Conservation (phyloP, 2,888 invertebrate species). For the Nomada flava region DNA sequence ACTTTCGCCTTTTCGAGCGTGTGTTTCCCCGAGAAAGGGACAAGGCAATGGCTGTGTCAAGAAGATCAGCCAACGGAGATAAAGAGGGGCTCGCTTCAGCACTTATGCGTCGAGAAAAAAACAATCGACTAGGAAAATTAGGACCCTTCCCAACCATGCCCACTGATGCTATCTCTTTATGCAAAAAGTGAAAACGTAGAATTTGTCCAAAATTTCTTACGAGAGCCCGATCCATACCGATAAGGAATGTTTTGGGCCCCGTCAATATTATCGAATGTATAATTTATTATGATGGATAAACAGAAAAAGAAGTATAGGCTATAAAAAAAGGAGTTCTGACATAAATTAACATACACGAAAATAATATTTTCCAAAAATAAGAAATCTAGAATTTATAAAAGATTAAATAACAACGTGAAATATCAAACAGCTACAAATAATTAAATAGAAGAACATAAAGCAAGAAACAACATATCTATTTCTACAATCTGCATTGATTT, state of each 20-base stretch:
- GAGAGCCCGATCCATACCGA: too few species aligned
- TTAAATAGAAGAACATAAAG: neutral
- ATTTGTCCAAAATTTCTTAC: neutral
- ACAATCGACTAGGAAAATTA: neutral
- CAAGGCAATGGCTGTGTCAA: constrained; percentile 25
- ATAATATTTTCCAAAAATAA: too few species aligned
- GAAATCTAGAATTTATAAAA: too few species aligned
- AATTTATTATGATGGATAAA: too few species aligned
- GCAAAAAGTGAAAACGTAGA: neutral
- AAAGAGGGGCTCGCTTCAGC: constrained; percentile 18
- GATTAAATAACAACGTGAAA: too few species aligned
- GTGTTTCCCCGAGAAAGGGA: constrained; percentile 39
- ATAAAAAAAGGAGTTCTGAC: too few species aligned
- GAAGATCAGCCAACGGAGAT: constrained; percentile 40
- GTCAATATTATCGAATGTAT: too few species aligned
- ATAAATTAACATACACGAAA: too few species aligned
- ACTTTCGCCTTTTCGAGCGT: constrained; percentile 53
- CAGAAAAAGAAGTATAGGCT: too few species aligned
- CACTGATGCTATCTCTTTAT: neutral
- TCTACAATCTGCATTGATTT: neutral
- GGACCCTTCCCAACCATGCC: neutral
- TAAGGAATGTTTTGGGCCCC: too few species aligned
- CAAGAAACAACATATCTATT: neutral
- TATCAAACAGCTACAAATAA: neutral
- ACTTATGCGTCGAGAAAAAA: constrained; percentile 9